Evolutionary conservation across 2,113 vertebrate genomes (phyloP).

Genomic region (Lycocorax pyrrhopterus): DNA sequence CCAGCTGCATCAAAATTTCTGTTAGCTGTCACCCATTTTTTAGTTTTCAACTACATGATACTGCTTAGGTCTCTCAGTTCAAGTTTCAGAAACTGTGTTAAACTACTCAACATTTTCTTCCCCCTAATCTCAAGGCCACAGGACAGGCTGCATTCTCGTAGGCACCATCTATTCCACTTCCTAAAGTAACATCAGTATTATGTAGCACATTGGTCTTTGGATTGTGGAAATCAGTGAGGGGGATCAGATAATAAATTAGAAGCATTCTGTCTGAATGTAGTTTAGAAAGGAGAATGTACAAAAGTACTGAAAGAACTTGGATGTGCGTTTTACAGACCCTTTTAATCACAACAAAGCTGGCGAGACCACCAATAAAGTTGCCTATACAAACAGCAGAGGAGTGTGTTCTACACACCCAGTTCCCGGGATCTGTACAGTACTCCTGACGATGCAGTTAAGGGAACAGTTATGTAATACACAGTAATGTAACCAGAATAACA

Average conservation of each 20-base stretch:
- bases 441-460: neutral
- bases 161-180: neutral
- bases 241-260: neutral
- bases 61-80: neutral
- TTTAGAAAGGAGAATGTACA: neutral
- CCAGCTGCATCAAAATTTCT: neutral
- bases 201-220: neutral
- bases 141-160: neutral
- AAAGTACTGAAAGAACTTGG: neutral
- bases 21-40: neutral
- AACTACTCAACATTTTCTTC: neutral
- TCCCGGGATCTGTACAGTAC: neutral
- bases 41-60: neutral
- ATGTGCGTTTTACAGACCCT: neutral
- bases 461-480: neutral
- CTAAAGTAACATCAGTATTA: neutral
- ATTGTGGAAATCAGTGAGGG: neutral
- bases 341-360: neutral
- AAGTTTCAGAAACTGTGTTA: neutral
- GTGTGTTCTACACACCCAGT: neutral
- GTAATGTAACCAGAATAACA: neutral
- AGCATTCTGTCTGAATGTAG: neutral
- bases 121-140: neutral
- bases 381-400: neutral
- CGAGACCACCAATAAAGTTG: accelerated